Conservation (phyloP, 2,113 vertebrate species). For the Megaceryle maxima region DNA sequence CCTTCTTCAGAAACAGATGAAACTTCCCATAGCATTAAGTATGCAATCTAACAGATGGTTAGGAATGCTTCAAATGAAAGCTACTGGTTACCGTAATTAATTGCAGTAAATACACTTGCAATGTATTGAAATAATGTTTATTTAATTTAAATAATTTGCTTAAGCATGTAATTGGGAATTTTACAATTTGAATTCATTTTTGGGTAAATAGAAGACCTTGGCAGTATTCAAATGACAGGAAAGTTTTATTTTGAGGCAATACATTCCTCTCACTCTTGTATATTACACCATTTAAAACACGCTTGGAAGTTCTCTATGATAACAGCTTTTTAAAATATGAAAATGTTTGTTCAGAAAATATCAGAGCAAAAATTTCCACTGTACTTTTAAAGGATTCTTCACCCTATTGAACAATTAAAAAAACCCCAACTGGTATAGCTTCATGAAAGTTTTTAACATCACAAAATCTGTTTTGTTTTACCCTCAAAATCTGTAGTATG, state of each 20-base stretch:
- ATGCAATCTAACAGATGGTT: neutral
- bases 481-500: neutral
- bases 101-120: neutral
- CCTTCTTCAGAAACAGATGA: neutral
- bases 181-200: neutral
- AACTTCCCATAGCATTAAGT: neutral
- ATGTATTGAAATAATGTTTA: neutral
- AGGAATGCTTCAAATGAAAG: neutral
- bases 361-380: neutral
- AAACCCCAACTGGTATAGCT: accelerated
- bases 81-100: neutral
- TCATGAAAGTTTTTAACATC: neutral
- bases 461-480: neutral
- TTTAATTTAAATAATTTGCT: neutral
- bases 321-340: neutral
- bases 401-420: neutral
- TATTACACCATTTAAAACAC: neutral
- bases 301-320: neutral
- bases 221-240: neutral
- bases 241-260: neutral
- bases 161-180: neutral
- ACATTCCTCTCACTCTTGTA: neutral
- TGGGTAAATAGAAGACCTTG: neutral
- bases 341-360: neutral
- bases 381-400: neutral